A percentile compares a stretch with the other conserved stretches of the same genome.
Conservation (phyloP, 2,113 vertebrate genomes). For the Pachyramphus minor region DNA sequence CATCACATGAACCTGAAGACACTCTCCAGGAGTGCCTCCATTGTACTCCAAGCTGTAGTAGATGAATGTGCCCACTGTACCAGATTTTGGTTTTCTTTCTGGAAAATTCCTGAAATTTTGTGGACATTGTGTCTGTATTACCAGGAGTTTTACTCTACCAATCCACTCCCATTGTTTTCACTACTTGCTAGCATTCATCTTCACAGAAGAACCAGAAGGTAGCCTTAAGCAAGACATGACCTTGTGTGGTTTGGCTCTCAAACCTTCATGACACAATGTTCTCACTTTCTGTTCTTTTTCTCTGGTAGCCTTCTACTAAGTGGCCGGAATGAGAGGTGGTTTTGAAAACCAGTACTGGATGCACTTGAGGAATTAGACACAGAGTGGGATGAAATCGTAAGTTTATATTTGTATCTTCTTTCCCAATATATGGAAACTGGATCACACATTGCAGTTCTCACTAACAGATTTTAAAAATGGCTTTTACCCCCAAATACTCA, state of each 20-base stretch:
- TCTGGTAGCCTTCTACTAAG: not conserved
- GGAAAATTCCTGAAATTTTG: not conserved
- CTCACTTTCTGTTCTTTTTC: not conserved
- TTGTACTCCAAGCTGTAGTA: not conserved
- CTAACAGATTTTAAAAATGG: fast-evolving
- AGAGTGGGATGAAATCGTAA: not conserved
- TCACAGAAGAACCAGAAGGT: not conserved
- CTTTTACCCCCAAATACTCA: not conserved
- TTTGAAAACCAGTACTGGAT: not conserved
- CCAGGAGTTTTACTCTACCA: not conserved
- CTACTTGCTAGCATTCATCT: not conserved
- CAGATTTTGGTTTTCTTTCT: fast-evolving
- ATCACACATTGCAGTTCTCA: not conserved
- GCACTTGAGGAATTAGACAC: not conserved
- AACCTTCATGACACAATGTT: not conserved
- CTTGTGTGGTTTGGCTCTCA: not conserved
- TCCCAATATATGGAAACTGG: not conserved
- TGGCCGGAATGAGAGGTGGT: not conserved
- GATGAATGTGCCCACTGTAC: not conserved
- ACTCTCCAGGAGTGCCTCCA: not conserved
- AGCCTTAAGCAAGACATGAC: not conserved
- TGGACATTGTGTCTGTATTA: not conserved
- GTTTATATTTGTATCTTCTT: not conserved
- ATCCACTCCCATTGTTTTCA: not conserved
- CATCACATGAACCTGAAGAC: not conserved